These are phyloP conservation scores for Panulirus ornatus DNA, from an alignment of 1,140 invertebrate species.

Conservation along the genomic window DNA sequence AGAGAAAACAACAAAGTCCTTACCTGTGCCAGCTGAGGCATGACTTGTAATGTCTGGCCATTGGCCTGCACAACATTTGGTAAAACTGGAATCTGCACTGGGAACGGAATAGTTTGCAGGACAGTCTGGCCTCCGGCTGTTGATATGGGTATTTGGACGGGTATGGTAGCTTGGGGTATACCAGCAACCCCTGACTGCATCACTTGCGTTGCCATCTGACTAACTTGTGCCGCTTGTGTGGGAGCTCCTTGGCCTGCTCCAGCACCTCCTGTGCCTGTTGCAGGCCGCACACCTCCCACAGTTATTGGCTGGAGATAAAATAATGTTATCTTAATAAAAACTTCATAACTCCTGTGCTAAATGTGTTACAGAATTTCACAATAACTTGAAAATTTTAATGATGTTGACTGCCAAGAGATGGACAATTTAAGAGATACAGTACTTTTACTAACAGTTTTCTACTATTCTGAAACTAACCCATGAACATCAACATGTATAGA, in stretches of 20 bases:
- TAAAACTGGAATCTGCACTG: conserved; percentile 89
- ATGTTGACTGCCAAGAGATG: no score
- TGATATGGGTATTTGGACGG: conserved; percentile 94
- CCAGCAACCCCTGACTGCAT: conserved; percentile 73
- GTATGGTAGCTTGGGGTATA: conserved; percentile 81
- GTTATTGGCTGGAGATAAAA: conserved; percentile 40
- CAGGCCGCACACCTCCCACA: conserved; percentile 40
- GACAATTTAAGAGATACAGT: no score
- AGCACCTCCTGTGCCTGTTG: conserved; percentile 25
- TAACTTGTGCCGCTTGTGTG: conserved; percentile 60
- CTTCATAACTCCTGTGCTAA: not conserved
- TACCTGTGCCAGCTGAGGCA: conserved; percentile 82
- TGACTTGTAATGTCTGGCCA: conserved; percentile 83
- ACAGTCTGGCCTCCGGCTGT: conserved; percentile 93
- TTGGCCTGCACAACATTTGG: conserved; percentile 79
- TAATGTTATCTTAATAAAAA: not conserved
- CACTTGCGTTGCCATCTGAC: conserved; percentile 77
- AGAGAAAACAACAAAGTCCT: no score
- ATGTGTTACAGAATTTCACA: no score
- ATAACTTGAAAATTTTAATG: no score
- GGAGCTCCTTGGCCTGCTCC: conserved; percentile 46
- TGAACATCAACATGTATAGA: no score
- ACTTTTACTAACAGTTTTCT: no score
- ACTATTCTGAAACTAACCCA: no score
- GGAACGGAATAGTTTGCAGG: conserved; percentile 85